Conservation (phyloP, 2,888 invertebrate species). For the Zygogramma bicolorata region DNA sequence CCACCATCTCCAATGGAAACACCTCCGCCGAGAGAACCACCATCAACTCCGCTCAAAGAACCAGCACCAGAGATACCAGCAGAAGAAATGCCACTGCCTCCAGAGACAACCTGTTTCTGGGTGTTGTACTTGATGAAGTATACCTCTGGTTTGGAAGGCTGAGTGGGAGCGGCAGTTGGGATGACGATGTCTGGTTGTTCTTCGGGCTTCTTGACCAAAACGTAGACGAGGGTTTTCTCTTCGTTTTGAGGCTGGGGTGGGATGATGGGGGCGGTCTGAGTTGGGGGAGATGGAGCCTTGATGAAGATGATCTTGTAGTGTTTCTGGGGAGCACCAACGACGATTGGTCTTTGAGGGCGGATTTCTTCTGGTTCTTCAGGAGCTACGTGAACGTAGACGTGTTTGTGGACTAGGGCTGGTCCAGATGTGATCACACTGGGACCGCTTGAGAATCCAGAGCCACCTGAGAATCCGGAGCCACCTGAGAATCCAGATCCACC, state of each 20-base stretch:
- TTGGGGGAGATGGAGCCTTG: conserved; percentile 72
- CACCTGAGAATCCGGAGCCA: background rate
- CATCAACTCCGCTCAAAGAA: conserved; percentile 38
- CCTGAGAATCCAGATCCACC: background rate
- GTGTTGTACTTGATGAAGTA: conserved; percentile 91
- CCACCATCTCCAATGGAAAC: conserved; percentile 43
- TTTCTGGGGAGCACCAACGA: conserved; percentile 82
- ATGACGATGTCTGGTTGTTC: conserved; percentile 85
- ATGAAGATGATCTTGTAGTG: conserved; percentile 94
- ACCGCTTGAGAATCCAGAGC: conserved; percentile 12
- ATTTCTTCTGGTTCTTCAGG: conserved; percentile 85
- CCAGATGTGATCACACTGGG: conserved; percentile 50
- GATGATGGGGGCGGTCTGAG: conserved; percentile 82
- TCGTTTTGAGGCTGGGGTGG: conserved; percentile 85
- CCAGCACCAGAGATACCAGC: conserved; percentile 42
- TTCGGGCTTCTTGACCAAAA: conserved; percentile 89
- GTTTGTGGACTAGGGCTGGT: conserved; percentile 80
- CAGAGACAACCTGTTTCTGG: conserved; percentile 66
- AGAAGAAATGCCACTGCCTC: conserved; percentile 42
- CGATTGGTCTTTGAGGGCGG: conserved; percentile 74
- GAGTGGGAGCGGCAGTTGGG: conserved; percentile 82
- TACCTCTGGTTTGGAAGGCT: conserved; percentile 89
- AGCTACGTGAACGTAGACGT: conserved; percentile 91
- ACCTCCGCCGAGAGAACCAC: conserved; percentile 23
- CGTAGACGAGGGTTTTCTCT: conserved; percentile 90